These are phyloP conservation scores for Rhinophrynus dorsalis DNA, from an alignment of 2,797 vertebrate species.

Conservation along the genomic window DNA sequence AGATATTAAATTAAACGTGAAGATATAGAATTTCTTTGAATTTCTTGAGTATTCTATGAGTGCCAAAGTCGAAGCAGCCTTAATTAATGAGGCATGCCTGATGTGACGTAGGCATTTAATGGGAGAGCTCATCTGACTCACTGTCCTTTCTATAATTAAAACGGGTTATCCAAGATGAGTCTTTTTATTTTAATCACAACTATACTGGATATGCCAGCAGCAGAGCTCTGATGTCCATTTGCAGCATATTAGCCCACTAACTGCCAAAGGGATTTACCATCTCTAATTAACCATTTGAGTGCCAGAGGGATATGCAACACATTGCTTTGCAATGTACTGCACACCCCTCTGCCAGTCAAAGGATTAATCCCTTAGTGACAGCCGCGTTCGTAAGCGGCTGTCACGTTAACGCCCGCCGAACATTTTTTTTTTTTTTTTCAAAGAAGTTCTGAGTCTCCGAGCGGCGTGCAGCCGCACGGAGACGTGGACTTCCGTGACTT, in stretches of 20 bases:
- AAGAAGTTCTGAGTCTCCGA: too few relatives aligned
- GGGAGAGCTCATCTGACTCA: constrained; percentile 2
- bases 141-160: constrained; percentile 1
- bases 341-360: too few relatives aligned
- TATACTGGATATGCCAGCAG: background rate
- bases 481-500: too few relatives aligned
- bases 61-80: background rate
- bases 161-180: background rate
- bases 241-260: background rate
- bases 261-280: background rate
- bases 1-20: background rate
- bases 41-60: background rate
- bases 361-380: too few relatives aligned
- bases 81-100: background rate
- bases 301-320: too few relatives aligned
- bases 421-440: too few relatives aligned
- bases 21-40: background rate
- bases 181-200: background rate
- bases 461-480: too few relatives aligned
- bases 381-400: too few relatives aligned
- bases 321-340: too few relatives aligned
- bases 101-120: constrained; percentile 1
- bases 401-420: too few relatives aligned
- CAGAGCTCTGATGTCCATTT: background rate
- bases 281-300: too few relatives aligned